Evolutionary conservation across 2,113 vertebrate genomes (phyloP).

Genomic region (Okapia johnstoni): DNA sequence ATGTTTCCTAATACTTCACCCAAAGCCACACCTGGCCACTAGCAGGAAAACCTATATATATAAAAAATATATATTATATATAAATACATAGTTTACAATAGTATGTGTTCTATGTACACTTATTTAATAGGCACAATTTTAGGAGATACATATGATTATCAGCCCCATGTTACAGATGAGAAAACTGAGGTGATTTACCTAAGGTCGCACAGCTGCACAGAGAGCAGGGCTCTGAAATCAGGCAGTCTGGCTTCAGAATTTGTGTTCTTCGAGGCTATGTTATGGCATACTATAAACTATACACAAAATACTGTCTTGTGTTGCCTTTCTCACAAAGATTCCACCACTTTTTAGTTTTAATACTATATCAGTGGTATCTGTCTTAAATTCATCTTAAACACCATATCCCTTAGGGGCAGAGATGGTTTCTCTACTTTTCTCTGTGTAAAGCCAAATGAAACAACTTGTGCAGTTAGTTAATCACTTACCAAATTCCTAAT

Average conservation of each 20-base stretch:
- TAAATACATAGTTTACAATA: not conserved
- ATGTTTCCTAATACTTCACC: not conserved
- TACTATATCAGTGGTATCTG: not conserved
- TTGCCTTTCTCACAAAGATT: not conserved
- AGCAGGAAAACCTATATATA: not conserved
- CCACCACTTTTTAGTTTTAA: not conserved
- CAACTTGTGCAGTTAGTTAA: not conserved
- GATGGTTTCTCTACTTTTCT: not conserved
- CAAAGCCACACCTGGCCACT: not conserved
- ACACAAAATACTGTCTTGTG: not conserved
- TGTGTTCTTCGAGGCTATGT: not conserved
- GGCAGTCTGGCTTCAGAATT: not conserved
- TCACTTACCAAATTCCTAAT: not conserved
- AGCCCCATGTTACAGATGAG: not conserved
- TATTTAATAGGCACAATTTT: not conserved
- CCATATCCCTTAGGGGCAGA: not conserved
- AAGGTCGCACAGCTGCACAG: not conserved
- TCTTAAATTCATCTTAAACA: constrained; percentile 10
- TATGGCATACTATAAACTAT: not conserved
- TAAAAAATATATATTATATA: not conserved
- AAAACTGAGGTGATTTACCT: not conserved
- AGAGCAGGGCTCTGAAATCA: not conserved
- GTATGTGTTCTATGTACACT: not conserved
- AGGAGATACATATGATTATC: not conserved
- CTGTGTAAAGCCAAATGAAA: not conserved